Evolutionary conservation across 2,797 vertebrate genomes (phyloP).

Genomic region (Crypturellus tataupa): DNA sequence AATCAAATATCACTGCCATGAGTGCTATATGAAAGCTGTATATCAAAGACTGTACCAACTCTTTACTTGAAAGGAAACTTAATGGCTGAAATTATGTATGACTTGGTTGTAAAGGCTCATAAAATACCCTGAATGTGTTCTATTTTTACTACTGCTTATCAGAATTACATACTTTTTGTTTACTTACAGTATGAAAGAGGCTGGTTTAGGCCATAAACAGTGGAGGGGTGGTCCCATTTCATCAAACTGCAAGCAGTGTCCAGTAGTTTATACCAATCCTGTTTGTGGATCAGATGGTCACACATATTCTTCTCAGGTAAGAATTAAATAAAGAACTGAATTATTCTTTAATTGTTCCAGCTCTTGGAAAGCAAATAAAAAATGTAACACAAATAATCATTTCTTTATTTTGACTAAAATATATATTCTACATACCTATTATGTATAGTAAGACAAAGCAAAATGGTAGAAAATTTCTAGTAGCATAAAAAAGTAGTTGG

Average conservation of each 20-base stretch:
- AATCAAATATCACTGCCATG: background rate
- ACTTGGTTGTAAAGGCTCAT: conserved; percentile 34
- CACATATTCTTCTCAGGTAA: conserved; percentile 94
- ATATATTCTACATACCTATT: background rate
- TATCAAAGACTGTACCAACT: background rate
- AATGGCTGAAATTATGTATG: background rate
- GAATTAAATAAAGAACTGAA: background rate
- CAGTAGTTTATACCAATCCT: conserved; percentile 86
- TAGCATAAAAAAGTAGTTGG: background rate
- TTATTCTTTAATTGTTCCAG: conserved; percentile 4
- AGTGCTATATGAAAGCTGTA: background rate
- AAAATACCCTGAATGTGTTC: conserved; percentile 52
- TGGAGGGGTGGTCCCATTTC: conserved; percentile 78
- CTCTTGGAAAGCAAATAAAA: background rate
- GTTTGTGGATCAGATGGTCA: conserved; percentile 95
- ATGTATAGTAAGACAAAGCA: background rate
- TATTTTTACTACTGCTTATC: conserved; percentile 42
- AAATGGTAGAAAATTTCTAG: background rate
- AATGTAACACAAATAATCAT: background rate
- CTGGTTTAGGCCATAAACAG: conserved; percentile 86
- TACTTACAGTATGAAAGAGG: conserved; percentile 89
- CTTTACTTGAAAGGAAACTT: background rate
- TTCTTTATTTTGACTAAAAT: conserved; percentile 6
- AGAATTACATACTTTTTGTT: conserved; percentile 71
- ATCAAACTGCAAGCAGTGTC: conserved; percentile 91